Percentiles rank a stretch among this genome's conserved stretches.
phyloP scores from a whole-genome alignment of 2,888 invertebrate genomes.

The Escarpia spicata region DNA sequence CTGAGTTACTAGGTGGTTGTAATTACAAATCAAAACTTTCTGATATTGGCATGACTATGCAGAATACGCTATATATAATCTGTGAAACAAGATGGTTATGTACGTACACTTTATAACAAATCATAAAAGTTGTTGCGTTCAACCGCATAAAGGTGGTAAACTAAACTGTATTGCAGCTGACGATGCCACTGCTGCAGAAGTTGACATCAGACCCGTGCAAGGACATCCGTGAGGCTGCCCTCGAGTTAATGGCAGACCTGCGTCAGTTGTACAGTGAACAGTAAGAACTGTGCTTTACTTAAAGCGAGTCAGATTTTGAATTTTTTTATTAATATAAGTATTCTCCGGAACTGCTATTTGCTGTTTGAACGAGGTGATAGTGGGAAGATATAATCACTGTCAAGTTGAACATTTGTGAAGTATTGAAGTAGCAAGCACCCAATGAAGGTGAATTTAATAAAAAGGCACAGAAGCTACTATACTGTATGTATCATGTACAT shows the following conservation, averaged over 20 bases:
- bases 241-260: conserved; percentile 49
- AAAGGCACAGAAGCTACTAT: background rate
- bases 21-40: background rate
- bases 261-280: conserved; percentile 31
- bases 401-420: background rate
- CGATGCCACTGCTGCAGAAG: background rate
- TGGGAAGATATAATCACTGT: background rate
- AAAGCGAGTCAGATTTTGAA: background rate
- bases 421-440: background rate
- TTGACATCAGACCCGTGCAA: conserved; percentile 31
- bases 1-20: background rate
- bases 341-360: background rate
- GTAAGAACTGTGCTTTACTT: conserved; percentile 22
- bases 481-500: background rate
- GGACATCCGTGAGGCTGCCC: conserved; percentile 47
- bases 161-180: background rate
- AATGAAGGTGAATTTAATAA: background rate
- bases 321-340: background rate
- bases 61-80: background rate
- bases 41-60: background rate
- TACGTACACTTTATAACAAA: too few species aligned
- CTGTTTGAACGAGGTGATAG: background rate
- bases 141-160: background rate
- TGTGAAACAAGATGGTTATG: background rate
- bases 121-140: background rate